A percentile compares a stretch with the other conserved stretches of the same genome.
These are phyloP conservation scores for Babyrousa celebensis DNA, from an alignment of 2,797 vertebrate species.

Conservation along the genomic window DNA sequence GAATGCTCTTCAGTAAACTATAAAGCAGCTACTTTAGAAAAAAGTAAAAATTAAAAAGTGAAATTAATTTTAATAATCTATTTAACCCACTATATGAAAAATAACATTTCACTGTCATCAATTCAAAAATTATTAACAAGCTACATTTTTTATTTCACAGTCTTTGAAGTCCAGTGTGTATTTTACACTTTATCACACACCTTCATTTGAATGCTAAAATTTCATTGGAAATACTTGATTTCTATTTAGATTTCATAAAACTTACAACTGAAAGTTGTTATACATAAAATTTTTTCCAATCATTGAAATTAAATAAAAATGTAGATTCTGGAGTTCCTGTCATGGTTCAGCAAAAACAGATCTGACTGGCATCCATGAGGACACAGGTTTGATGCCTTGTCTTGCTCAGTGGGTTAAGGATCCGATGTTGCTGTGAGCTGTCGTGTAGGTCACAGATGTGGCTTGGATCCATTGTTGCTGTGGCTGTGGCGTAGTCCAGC, in stretches of 20 bases:
- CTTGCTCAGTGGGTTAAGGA: too few relatives aligned
- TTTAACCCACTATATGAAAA: conserved; percentile 18
- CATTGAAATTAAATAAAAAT: conserved; percentile 39
- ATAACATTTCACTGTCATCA: conserved; percentile 14
- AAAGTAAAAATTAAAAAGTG: conserved; percentile 7
- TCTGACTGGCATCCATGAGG: too few relatives aligned
- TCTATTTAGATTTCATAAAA: conserved; percentile 54
- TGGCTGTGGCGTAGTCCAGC: too few relatives aligned
- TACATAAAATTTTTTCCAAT: conserved; percentile 23
- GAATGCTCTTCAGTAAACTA: conserved; percentile 27
- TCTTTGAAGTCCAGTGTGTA: conserved; percentile 50
- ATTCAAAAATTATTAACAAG: conserved; percentile 27
- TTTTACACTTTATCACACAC: neutral
- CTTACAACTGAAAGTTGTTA: conserved; percentile 30
- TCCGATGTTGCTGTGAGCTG: too few relatives aligned
- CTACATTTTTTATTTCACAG: neutral
- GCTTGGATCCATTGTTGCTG: too few relatives aligned
- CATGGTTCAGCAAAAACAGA: too few relatives aligned
- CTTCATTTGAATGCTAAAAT: conserved; percentile 36
- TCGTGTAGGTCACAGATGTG: too few relatives aligned
- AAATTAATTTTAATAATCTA: conserved; percentile 43
- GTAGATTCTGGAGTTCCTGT: too few relatives aligned
- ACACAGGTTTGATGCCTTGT: too few relatives aligned
- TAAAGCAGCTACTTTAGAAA: conserved; percentile 25
- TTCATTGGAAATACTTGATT: conserved; percentile 34